Conservation (phyloP, 1,140 invertebrate species). For the Nasonia giraulti region DNA sequence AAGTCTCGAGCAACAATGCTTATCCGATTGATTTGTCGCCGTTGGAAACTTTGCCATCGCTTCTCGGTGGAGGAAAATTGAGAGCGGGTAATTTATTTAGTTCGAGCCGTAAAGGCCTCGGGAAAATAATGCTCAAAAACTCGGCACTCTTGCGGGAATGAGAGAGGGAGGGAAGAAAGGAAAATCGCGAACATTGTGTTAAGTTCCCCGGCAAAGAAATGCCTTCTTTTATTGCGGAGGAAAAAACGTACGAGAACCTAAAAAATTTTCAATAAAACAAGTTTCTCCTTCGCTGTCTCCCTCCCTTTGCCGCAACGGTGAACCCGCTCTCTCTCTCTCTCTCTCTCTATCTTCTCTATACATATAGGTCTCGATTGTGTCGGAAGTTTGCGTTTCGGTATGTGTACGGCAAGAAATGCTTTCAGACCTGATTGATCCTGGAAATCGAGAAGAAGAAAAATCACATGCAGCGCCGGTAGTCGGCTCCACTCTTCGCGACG, state of each 20-base stretch:
- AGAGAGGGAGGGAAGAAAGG: not conserved
- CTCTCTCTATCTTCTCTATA: not conserved
- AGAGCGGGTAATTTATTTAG: slow-evolving; percentile 46
- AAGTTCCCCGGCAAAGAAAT: slow-evolving; percentile 36
- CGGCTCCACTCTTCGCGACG: not conserved
- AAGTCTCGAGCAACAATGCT: not conserved
- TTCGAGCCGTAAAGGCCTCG: slow-evolving; percentile 11
- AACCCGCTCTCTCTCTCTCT: not conserved
- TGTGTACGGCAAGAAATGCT: slow-evolving; percentile 42
- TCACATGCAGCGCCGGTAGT: slow-evolving; percentile 42
- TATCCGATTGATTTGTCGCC: not conserved
- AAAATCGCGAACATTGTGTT: slow-evolving; percentile 42
- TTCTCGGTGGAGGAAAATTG: slow-evolving; percentile 24
- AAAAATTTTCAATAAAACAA: slow-evolving; percentile 49
- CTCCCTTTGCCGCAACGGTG: no score
- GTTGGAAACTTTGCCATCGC: not conserved
- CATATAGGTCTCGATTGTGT: slow-evolving; percentile 25
- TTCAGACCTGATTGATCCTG: slow-evolving; percentile 49
- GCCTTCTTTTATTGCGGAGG: slow-evolving; percentile 30
- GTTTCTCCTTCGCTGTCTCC: slow-evolving; percentile 30
- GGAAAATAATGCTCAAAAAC: slow-evolving; percentile 38
- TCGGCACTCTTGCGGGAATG: slow-evolving; percentile 3
- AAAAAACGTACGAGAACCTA: slow-evolving; percentile 23
- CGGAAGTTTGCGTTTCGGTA: slow-evolving; percentile 45
- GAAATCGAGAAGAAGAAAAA: slow-evolving; percentile 48